Conservation (phyloP, 1,140 invertebrate species). For the Conopomorpha cramerella region DNA sequence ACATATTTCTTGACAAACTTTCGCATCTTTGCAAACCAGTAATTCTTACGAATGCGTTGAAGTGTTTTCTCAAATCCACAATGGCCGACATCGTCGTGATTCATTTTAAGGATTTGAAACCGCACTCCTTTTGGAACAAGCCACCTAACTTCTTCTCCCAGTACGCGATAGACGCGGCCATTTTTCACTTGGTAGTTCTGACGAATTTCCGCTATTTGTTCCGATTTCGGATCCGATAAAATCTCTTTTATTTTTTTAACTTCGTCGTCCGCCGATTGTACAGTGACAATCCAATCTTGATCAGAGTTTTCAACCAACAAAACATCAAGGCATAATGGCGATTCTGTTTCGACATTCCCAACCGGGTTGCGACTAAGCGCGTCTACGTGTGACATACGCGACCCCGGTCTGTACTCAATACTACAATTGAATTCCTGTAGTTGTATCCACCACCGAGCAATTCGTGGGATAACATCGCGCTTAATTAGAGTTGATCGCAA, state of each 20-base stretch:
- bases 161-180: background rate
- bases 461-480: conserved; percentile 14
- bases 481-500: conserved; percentile 10
- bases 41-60: conserved; percentile 2
- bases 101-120: conserved; percentile 9
- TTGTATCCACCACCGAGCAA: conserved; percentile 20
- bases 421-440: conserved; percentile 14
- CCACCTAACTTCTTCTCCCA: conserved; percentile 1
- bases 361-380: conserved; percentile 13
- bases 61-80: conserved; percentile 11
- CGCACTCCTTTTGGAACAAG: conserved; percentile 10
- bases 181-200: conserved; percentile 1
- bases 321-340: too few relatives aligned
- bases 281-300: conserved; percentile 5
- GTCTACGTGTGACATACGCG: conserved; percentile 16
- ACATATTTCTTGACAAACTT: too few relatives aligned
- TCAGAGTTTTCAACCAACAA: background rate
- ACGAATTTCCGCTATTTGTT: background rate
- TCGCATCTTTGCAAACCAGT: conserved; percentile 5
- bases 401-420: conserved; percentile 14
- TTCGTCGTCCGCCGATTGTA: conserved; percentile 2
- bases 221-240: background rate
- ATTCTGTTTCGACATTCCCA: background rate
- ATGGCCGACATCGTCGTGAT: conserved; percentile 11
- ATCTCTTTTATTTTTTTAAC: background rate